These are phyloP conservation scores for Melanotaenia parkinsoni DNA, from an alignment of 2,797 vertebrate genomes.

Conservation along the genomic window DNA sequence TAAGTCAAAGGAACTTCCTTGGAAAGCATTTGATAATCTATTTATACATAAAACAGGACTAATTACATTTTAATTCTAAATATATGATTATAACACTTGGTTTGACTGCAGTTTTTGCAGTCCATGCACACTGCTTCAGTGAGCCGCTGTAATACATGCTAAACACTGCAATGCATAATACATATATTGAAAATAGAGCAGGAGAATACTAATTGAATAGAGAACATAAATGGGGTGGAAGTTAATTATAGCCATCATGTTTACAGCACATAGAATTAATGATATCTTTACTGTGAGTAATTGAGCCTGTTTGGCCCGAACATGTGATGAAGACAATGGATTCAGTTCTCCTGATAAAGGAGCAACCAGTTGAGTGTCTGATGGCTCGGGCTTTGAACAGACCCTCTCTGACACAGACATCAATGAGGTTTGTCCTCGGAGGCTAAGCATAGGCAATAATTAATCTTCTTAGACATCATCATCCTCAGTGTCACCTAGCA, in stretches of 20 bases:
- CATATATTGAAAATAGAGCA: conserved; percentile 7
- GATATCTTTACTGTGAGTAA: conserved; percentile 24
- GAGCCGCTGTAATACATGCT: conserved; percentile 3
- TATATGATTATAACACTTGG: not conserved
- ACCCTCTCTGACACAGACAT: conserved; percentile 60
- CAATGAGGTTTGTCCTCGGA: conserved; percentile 60
- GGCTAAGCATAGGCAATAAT: conserved; percentile 67
- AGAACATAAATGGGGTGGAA: not conserved
- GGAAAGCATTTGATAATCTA: not conserved
- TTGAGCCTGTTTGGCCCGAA: conserved; percentile 26
- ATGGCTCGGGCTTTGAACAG: conserved; percentile 39
- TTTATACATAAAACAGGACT: not conserved
- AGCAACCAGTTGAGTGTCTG: conserved; percentile 44
- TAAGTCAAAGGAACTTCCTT: not conserved
- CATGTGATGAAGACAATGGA: conserved; percentile 29
- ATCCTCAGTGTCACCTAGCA: conserved; percentile 75
- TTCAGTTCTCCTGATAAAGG: conserved; percentile 41
- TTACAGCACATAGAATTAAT: conserved; percentile 16
- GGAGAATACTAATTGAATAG: conserved; percentile 13
- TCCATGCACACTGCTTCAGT: not conserved
- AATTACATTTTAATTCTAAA: not conserved
- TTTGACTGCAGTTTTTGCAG: not conserved
- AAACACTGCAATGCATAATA: not conserved
- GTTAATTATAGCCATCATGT: conserved; percentile 40
- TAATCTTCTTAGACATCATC: conserved; percentile 73